Evolutionary conservation across 2,888 invertebrate species (phyloP).

Genomic region (Periphyllus acericola): DNA sequence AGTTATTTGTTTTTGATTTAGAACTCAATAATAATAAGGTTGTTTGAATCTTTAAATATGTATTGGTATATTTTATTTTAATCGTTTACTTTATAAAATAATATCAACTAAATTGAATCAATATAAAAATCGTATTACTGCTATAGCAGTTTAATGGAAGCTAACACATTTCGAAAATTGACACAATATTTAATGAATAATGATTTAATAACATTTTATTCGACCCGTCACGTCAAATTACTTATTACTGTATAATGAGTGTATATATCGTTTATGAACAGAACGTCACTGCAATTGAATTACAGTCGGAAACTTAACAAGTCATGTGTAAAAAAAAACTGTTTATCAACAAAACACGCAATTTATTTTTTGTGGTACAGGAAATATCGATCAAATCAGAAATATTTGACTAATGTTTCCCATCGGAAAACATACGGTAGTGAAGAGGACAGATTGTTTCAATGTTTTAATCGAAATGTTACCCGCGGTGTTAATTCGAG

Average conservation of each 20-base stretch:
- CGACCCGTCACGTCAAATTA: not conserved
- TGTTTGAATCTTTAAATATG: too few relatives aligned
- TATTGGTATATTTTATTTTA: too few relatives aligned
- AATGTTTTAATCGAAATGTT: conserved; percentile 50
- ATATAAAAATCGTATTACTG: too few relatives aligned
- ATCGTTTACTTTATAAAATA: too few relatives aligned
- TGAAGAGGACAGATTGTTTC: conserved; percentile 38
- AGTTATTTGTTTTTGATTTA: too few relatives aligned
- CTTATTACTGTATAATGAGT: not conserved
- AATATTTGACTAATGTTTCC: conserved; percentile 24
- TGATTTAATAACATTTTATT: not conserved
- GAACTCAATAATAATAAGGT: too few relatives aligned
- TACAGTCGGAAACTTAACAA: not conserved
- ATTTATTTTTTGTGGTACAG: not conserved
- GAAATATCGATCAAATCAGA: not conserved
- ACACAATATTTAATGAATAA: too few relatives aligned
- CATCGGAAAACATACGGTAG: conserved; percentile 26
- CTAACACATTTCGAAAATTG: too few relatives aligned
- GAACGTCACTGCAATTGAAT: not conserved
- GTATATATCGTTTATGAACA: not conserved
- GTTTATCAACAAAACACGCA: not conserved
- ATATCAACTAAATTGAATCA: too few relatives aligned
- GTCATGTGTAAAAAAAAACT: not conserved
- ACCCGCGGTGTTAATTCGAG: conserved; percentile 48
- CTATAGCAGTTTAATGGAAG: too few relatives aligned